Evolutionary conservation across 2,113 vertebrate species (phyloP), one percentile per base, ranked within the genome.

Genomic region (Anser brachyrhynchus): DNA sequence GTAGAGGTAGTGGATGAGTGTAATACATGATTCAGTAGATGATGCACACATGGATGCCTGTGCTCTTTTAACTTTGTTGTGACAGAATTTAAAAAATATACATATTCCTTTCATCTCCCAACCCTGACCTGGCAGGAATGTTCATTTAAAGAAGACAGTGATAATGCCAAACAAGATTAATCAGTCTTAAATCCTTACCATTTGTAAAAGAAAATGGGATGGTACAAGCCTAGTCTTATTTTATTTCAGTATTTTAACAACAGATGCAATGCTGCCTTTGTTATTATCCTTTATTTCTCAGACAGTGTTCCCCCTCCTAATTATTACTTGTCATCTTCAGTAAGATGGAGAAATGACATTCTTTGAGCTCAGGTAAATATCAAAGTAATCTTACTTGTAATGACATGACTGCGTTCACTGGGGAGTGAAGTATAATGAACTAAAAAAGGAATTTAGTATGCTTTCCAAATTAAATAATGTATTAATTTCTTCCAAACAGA

Each of bases 241-340:
- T 95, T 84, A 95, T 95, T 95, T 74, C 91, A 81, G 85, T 95
- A 95, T 97, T 96, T 96, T 96, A 93, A 95, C 93, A 97, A 95
- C 94, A 95, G 93, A 93, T 84, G 90, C 94, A 94, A 92, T 90
- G 35, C 64, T 86, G 72, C 43, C 87, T 95, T 97, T 95, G 89
- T 95, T 95, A 91, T 96, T 92, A 95, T 93, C 91, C 76, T 95
- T 94, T 96, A 93, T 96, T 95, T 89, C 83, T 95, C 93, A 96
- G 93, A 95, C 89, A 96, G 92, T 76, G 76, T 91, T 96, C 90
- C 89, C 91, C 91, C 79, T 96, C 93, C 81, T 95, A 95, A 96
- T 96, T 95, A 94, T 84, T 96, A 89, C 86, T 95, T 97, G 94
- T 96, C 93, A 0, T 93, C 71, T 78, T 61, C 70, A 82, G 71